These are phyloP conservation scores for Camponotus vicinus DNA, from an alignment of 1,140 invertebrate species.

Conservation along the genomic window DNA sequence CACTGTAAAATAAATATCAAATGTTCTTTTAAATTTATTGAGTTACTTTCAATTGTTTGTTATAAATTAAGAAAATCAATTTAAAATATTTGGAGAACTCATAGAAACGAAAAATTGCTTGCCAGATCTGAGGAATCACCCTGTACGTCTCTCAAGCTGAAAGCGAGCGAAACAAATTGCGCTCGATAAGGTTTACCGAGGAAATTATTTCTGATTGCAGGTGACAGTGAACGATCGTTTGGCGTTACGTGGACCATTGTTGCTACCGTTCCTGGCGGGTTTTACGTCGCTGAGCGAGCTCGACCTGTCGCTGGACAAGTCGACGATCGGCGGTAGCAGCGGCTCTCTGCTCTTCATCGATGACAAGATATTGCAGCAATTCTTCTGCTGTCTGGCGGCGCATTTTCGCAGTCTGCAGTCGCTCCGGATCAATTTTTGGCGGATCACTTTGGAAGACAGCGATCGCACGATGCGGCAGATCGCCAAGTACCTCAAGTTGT, in stretches of 20 bases:
- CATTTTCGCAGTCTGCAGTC: constrained; percentile 83
- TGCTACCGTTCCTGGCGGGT: constrained; percentile 85
- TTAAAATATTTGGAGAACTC: background rate
- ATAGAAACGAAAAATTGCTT: background rate
- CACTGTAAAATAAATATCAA: background rate
- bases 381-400: constrained; percentile 82
- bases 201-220: constrained; percentile 74
- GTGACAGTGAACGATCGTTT: constrained; percentile 85
- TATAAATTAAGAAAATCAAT: background rate
- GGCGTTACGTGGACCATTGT: constrained; percentile 85
- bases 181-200: background rate
- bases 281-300: constrained; percentile 86
- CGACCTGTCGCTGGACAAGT: constrained; percentile 85
- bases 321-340: constrained; percentile 80
- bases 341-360: constrained; percentile 83
- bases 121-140: background rate
- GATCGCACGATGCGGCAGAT: constrained; percentile 83
- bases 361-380: constrained; percentile 84
- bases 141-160: background rate
- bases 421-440: constrained; percentile 84
- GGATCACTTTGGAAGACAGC: constrained; percentile 83
- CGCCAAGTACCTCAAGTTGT: constrained; percentile 82
- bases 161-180: constrained; percentile 23
- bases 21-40: background rate
- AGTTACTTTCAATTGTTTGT: background rate